Percentiles rank a stretch among this genome's conserved stretches.
Conservation (phyloP, 2,797 vertebrate species). For the Manis pentadactyla region DNA sequence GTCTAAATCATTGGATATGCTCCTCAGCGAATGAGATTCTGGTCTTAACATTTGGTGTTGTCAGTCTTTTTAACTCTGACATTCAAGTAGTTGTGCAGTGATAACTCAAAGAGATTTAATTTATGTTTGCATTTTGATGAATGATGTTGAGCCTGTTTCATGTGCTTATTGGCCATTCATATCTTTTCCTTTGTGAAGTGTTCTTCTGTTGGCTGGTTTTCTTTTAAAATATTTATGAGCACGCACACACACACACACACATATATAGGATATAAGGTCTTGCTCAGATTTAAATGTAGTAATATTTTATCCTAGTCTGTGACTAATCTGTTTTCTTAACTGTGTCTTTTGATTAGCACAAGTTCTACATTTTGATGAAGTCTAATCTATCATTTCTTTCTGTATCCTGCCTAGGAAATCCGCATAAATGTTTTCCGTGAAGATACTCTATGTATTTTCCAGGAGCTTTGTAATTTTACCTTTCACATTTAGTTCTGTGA, state of each 20-base stretch:
- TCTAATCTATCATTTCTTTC: neutral
- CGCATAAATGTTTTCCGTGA: neutral
- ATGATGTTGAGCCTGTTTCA: fast-evolving
- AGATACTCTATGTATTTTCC: neutral
- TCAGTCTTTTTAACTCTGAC: neutral
- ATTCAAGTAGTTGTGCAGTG: too few species aligned
- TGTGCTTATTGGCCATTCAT: neutral
- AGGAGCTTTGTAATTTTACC: neutral
- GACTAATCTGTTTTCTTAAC: neutral
- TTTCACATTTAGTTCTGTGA: neutral
- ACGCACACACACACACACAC: neutral
- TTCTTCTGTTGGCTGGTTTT: neutral
- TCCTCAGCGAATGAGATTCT: neutral
- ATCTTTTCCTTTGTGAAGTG: neutral
- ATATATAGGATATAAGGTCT: neutral
- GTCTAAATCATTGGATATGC: neutral
- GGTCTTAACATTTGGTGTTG: neutral
- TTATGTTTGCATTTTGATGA: neutral
- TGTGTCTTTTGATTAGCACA: neutral
- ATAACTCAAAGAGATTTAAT: neutral
- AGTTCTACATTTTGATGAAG: neutral
- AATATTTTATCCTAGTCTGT: neutral
- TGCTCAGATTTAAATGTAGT: neutral
- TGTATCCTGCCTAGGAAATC: neutral
- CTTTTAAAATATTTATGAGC: neutral